These are phyloP conservation scores for Lepilemur ruficaudatus DNA, from an alignment of 2,797 vertebrate species.

Conservation along the genomic window DNA sequence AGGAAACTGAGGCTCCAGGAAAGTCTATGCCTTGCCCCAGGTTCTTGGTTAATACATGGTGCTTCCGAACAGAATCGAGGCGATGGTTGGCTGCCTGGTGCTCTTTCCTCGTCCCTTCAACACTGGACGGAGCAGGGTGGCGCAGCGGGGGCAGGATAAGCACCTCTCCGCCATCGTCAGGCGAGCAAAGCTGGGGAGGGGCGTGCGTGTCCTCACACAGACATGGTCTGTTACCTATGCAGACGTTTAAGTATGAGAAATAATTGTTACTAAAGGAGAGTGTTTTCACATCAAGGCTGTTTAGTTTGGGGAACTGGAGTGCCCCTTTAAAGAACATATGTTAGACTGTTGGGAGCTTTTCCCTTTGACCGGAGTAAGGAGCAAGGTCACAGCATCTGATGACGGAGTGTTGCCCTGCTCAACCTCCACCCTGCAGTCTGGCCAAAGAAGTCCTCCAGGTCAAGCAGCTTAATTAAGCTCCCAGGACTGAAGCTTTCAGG, in stretches of 20 bases:
- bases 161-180: rapidly evolving
- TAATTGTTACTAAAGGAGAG: neutral
- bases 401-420: neutral
- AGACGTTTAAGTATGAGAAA: neutral
- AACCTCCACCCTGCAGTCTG: neutral
- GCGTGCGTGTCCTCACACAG: neutral
- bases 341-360: neutral
- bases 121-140: neutral
- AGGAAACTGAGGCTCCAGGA: neutral
- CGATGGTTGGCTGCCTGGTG: rapidly evolving
- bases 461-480: too few relatives aligned
- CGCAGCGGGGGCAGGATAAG: rapidly evolving
- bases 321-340: neutral
- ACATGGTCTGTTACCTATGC: neutral
- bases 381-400: rapidly evolving
- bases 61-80: too few relatives aligned
- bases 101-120: too few relatives aligned
- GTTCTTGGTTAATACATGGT: neutral
- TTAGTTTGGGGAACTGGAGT: neutral
- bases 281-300: neutral
- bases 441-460: neutral
- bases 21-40: neutral
- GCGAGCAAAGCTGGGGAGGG: too few relatives aligned
- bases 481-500: neutral
- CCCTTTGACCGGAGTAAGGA: too few relatives aligned